phyloP scores from a whole-genome alignment of 1,140 invertebrate genomes.

The Rhagoletis pomonella region DNA sequence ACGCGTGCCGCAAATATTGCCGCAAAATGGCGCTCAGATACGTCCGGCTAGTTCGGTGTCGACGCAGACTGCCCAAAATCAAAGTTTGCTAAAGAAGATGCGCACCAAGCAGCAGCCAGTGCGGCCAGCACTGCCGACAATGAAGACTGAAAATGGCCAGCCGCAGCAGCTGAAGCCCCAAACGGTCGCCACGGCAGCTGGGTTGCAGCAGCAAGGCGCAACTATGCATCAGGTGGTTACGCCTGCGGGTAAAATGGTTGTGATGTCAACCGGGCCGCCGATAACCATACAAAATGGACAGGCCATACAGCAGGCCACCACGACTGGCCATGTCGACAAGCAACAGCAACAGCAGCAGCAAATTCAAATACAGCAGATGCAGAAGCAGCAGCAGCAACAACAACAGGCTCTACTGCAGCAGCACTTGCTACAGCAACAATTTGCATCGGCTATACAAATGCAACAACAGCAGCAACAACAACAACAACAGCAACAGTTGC shows the following conservation, averaged over 20 bases:
- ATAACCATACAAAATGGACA: conserved; percentile 72
- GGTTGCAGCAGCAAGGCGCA: conserved; percentile 70
- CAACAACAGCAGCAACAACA: conserved; percentile 67
- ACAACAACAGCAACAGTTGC: conserved; percentile 59
- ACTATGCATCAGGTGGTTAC: conserved; percentile 74
- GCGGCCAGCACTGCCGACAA: conserved; percentile 77
- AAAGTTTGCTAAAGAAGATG: conserved; percentile 71
- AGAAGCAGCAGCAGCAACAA: conserved; percentile 57
- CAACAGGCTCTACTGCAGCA: conserved; percentile 59
- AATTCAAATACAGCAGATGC: conserved; percentile 56
- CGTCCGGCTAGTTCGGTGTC: conserved; percentile 84
- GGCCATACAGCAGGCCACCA: conserved; percentile 64
- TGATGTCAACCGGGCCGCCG: conserved; percentile 71
- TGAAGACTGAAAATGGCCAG: conserved; percentile 79
- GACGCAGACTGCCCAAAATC: conserved; percentile 80
- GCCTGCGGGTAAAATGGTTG: conserved; percentile 72
- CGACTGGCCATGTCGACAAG: conserved; percentile 58
- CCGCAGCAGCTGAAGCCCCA: conserved; percentile 62
- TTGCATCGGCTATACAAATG: conserved; percentile 61
- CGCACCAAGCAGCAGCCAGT: conserved; percentile 75
- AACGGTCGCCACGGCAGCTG: conserved; percentile 63
- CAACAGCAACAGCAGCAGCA: conserved; percentile 66
- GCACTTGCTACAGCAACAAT: conserved; percentile 59
- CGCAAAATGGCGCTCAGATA: conserved; percentile 78
- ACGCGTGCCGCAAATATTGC: conserved; percentile 75